Percentiles rank a stretch among this genome's conserved stretches.
Conservation (phyloP, 2,888 invertebrate species). For the Eurytoma californica region DNA sequence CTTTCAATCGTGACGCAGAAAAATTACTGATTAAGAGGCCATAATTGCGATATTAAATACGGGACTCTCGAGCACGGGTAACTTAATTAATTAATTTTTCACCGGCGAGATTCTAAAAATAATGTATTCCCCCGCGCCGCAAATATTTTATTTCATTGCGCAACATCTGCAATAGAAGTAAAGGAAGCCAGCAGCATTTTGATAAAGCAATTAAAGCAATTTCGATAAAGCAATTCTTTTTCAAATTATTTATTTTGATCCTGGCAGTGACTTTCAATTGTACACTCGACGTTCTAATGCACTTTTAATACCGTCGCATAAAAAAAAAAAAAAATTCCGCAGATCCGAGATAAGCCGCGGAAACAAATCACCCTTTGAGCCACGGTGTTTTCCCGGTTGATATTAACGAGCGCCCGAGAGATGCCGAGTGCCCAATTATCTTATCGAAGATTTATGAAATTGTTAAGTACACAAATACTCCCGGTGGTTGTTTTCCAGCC, state of each 20-base stretch:
- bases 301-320: background rate
- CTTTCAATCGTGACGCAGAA: conserved; percentile 26
- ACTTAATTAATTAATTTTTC: too few relatives aligned
- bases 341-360: background rate
- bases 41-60: too few relatives aligned
- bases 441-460: conserved; percentile 4
- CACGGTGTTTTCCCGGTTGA: background rate
- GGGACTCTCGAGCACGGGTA: too few relatives aligned
- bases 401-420: conserved; percentile 2
- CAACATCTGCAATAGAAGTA: too few relatives aligned
- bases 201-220: too few relatives aligned
- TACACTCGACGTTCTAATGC: background rate
- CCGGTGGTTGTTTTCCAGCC: background rate
- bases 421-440: background rate
- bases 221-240: too few relatives aligned
- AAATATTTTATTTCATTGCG: too few relatives aligned
- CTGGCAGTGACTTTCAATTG: too few relatives aligned
- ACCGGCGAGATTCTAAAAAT: too few relatives aligned
- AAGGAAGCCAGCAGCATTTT: too few relatives aligned
- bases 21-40: conserved; percentile 10
- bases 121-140: too few relatives aligned
- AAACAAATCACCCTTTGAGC: background rate
- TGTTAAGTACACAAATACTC: background rate
- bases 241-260: too few relatives aligned
- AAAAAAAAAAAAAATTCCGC: background rate